These are phyloP conservation scores for Hydrophis major DNA, from an alignment of 2,797 vertebrate species.

Conservation along the genomic window DNA sequence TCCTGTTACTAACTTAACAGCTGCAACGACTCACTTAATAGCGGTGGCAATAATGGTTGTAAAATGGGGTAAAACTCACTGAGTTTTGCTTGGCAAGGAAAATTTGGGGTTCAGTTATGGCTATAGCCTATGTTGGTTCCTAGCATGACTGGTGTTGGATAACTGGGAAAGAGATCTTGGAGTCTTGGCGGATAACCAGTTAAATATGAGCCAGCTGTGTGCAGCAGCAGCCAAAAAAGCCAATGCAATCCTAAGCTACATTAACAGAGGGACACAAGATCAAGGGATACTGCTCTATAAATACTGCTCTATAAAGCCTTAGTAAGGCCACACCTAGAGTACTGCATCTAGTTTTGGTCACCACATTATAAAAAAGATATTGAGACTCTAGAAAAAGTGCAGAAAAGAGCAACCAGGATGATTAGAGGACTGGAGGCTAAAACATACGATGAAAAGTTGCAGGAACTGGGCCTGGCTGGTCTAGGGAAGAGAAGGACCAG, in stretches of 20 bases:
- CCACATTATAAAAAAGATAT: neutral
- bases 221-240: neutral
- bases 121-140: too few species aligned
- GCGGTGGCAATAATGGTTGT: too few species aligned
- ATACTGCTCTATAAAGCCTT: neutral
- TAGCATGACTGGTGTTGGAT: too few species aligned
- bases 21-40: too few species aligned
- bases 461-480: neutral
- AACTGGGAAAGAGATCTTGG: neutral
- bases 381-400: neutral
- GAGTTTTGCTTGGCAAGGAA: too few species aligned
- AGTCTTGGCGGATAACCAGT: neutral
- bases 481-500: neutral
- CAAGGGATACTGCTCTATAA: neutral
- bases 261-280: neutral
- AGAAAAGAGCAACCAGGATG: too few species aligned
- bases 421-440: too few species aligned
- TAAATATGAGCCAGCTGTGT: neutral
- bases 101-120: too few species aligned
- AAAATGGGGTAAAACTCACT: too few species aligned
- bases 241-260: neutral
- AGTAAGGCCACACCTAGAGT: neutral
- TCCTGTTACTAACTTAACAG: too few species aligned
- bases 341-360: neutral
- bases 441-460: accelerated